Percentiles rank a stretch among this genome's conserved stretches.
Evolutionary conservation across 2,797 vertebrate species (phyloP).

Genomic region (Acropternis orthonyx): DNA sequence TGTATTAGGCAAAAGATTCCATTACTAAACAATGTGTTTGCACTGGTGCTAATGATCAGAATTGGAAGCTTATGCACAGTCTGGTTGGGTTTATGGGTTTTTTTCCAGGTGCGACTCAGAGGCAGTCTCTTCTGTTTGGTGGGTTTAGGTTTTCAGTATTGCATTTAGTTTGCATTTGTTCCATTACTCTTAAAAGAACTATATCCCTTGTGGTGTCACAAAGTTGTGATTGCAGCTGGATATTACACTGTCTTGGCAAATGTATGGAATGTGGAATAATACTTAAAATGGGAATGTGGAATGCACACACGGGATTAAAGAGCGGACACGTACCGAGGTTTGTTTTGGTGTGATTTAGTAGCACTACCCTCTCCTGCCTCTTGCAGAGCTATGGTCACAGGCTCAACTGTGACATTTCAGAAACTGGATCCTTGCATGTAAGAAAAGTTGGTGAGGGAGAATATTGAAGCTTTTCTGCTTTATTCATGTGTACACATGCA

Average conservation of each 20-base stretch:
- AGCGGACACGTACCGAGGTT: accelerated
- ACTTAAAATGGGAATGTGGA: not conserved
- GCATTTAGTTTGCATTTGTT: not conserved
- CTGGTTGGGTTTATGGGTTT: not conserved
- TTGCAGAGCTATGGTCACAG: not conserved
- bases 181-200: not conserved
- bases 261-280: not conserved
- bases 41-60: not conserved
- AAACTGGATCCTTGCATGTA: not conserved
- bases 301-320: not conserved
- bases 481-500: not conserved
- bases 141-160: not conserved
- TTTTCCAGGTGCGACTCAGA: not conserved
- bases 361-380: accelerated
- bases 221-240: not conserved
- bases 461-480: not conserved
- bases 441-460: not conserved
- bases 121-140: not conserved
- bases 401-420: not conserved
- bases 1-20: not conserved
- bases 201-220: not conserved
- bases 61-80: not conserved
- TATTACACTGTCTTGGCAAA: not conserved
- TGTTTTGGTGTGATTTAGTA: not conserved
- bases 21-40: not conserved